phyloP scores from a whole-genome alignment of 2,888 invertebrate genomes.

The Drosophila dives region DNA sequence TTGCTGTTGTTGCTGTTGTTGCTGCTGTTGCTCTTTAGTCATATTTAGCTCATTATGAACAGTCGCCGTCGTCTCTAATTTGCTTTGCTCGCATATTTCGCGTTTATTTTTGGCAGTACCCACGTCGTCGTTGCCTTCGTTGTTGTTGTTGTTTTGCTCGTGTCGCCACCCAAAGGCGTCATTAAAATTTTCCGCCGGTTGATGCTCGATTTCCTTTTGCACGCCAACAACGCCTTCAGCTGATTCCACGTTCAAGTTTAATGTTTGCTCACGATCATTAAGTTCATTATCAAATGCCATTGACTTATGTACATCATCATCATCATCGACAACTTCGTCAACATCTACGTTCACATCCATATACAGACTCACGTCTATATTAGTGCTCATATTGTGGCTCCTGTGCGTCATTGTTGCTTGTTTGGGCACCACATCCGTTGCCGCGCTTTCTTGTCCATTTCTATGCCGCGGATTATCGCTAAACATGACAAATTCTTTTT shows the following conservation, averaged over 20 bases:
- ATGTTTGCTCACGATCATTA: slow-evolving; percentile 57
- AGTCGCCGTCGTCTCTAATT: slow-evolving; percentile 55
- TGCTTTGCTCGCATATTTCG: slow-evolving; percentile 73
- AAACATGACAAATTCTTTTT: slow-evolving; percentile 72
- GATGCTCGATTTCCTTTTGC: slow-evolving; percentile 73
- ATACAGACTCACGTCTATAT: slow-evolving; percentile 57
- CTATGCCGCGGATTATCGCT: slow-evolving; percentile 48
- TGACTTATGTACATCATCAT: slow-evolving; percentile 53
- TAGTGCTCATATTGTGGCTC: slow-evolving; percentile 50
- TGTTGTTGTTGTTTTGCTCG: slow-evolving; percentile 20
- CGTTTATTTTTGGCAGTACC: slow-evolving; percentile 73
- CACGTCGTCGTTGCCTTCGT: slow-evolving; percentile 35
- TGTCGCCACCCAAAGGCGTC: slow-evolving; percentile 72
- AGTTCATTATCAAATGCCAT: slow-evolving; percentile 73
- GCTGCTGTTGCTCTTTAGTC: slow-evolving; percentile 58
- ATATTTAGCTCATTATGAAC: slow-evolving; percentile 75
- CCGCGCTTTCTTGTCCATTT: slow-evolving; percentile 27
- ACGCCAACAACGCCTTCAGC: slow-evolving; percentile 55
- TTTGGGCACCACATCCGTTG: slow-evolving; percentile 49
- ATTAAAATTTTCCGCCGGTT: slow-evolving; percentile 78
- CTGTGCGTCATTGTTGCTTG: slow-evolving; percentile 61
- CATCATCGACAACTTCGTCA: slow-evolving; percentile 21
- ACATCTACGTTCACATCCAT: slow-evolving; percentile 19
- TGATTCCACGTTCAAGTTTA: slow-evolving; percentile 69
- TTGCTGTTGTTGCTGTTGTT: slow-evolving; percentile 8